These are phyloP conservation scores for Acipenser oxyrinchus DNA, from an alignment of 2,797 vertebrate species.

Conservation along the genomic window DNA sequence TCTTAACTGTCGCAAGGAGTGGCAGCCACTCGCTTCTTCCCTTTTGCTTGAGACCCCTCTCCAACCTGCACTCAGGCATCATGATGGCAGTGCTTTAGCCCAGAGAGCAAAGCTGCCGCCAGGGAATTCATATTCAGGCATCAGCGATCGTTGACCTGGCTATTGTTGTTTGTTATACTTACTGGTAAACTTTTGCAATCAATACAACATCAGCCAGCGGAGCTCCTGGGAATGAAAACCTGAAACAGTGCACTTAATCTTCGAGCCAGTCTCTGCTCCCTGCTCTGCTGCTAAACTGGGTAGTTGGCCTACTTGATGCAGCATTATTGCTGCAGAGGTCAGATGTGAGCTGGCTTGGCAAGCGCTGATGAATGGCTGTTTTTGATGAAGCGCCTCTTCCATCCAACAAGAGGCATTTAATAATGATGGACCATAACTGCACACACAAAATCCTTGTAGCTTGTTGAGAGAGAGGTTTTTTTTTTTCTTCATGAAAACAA, in stretches of 20 bases:
- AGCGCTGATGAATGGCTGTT: constrained; percentile 87
- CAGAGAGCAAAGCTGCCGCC: constrained; percentile 37
- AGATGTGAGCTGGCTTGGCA: constrained; percentile 78
- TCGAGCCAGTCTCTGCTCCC: constrained; percentile 83
- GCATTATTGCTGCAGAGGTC: constrained; percentile 96
- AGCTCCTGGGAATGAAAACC: constrained; percentile 89
- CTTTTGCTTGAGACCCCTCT: constrained; percentile 39
- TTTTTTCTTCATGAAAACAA: constrained; percentile 1
- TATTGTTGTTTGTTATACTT: constrained; percentile 96
- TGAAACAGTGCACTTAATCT: constrained; percentile 93
- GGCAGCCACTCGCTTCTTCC: constrained; percentile 52
- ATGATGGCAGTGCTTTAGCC: constrained; percentile 61
- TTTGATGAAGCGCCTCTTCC: constrained; percentile 80
- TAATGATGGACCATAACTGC: constrained; percentile 87
- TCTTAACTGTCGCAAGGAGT: constrained; percentile 84
- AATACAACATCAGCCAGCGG: constrained; percentile 84
- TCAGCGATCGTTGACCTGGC: constrained; percentile 87
- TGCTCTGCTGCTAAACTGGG: constrained; percentile 90
- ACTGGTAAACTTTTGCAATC: constrained; percentile 96
- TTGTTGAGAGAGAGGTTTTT: constrained; percentile 40
- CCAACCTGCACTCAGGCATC: constrained; percentile 68
- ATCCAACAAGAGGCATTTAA: constrained; percentile 85
- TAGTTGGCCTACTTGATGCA: constrained; percentile 95
- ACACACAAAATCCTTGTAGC: constrained; percentile 67
- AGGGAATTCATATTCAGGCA: constrained; percentile 78